A percentile compares a stretch with the other conserved stretches of the same genome.
These are phyloP conservation scores for Platyscapa corneri DNA, from an alignment of 1,140 invertebrate genomes.

Conservation along the genomic window DNA sequence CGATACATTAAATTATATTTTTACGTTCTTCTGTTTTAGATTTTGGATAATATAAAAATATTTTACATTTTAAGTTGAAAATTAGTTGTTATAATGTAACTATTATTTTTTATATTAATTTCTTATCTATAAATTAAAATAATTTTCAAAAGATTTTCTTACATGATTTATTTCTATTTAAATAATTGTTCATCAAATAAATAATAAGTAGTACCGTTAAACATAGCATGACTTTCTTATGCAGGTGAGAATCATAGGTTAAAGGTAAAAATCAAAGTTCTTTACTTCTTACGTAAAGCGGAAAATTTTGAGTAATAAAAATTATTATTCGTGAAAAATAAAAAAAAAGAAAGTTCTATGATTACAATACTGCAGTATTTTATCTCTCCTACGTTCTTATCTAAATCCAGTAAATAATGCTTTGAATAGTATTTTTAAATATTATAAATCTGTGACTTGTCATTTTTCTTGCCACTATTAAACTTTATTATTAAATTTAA, in stretches of 20 bases:
- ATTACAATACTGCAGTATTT: not conserved
- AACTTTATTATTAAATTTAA: not conserved
- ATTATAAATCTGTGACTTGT: not conserved
- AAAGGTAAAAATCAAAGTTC: not conserved
- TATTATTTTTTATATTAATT: not conserved
- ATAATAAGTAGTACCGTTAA: not conserved
- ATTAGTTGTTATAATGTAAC: not conserved
- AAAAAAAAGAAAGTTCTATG: conserved; percentile 22
- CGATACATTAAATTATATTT: too few species aligned
- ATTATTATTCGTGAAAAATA: not conserved
- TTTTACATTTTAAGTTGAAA: too few species aligned
- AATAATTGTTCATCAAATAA: too few species aligned
- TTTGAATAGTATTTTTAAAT: too few species aligned
- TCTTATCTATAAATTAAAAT: not conserved
- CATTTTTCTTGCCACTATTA: not conserved
- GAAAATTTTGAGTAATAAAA: not conserved
- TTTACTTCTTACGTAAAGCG: not conserved
- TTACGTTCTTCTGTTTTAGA: too few species aligned
- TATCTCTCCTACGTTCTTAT: not conserved
- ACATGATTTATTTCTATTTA: too few species aligned
- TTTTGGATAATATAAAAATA: too few species aligned
- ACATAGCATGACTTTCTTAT: not conserved
- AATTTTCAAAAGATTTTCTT: not conserved
- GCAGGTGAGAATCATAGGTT: not conserved
- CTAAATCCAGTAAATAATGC: not conserved